phyloP scores from a whole-genome alignment of 2,888 invertebrate species.

The Thymelicus acteon region DNA sequence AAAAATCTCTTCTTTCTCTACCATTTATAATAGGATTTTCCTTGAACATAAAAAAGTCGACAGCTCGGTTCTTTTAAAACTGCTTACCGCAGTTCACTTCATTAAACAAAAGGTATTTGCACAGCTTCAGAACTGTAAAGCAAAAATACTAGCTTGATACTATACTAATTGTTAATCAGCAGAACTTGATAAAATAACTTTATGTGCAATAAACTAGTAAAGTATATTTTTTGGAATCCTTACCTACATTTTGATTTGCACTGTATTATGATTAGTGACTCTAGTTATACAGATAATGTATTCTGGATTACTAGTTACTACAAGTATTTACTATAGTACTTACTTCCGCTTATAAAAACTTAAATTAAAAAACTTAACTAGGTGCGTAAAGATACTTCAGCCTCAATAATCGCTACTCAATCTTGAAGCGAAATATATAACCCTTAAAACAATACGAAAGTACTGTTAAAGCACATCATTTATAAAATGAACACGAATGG shows the following conservation, averaged over 20 bases:
- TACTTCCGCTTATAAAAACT: too few relatives aligned
- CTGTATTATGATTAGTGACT: too few relatives aligned
- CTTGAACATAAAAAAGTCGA: not conserved
- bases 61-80: not conserved
- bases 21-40: conserved; percentile 2
- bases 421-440: conserved; percentile 10
- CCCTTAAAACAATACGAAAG: conserved; percentile 42
- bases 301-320: too few relatives aligned
- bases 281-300: too few relatives aligned
- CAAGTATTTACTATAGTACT: too few relatives aligned
- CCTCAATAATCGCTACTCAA: conserved; percentile 6
- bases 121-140: too few relatives aligned
- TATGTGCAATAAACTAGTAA: too few relatives aligned
- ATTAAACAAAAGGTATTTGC: not conserved
- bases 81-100: not conserved
- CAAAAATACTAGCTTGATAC: too few relatives aligned
- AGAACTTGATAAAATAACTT: too few relatives aligned
- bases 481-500: conserved; percentile 82
- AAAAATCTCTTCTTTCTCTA: not conserved
- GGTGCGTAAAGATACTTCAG: not conserved
- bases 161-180: too few relatives aligned
- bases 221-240: too few relatives aligned
- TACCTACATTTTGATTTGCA: too few relatives aligned
- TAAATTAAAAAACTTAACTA: not conserved
- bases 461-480: conserved; percentile 71